These are phyloP conservation scores for Pseudochirops cupreus DNA, from an alignment of 2,797 vertebrate genomes.

Conservation along the genomic window DNA sequence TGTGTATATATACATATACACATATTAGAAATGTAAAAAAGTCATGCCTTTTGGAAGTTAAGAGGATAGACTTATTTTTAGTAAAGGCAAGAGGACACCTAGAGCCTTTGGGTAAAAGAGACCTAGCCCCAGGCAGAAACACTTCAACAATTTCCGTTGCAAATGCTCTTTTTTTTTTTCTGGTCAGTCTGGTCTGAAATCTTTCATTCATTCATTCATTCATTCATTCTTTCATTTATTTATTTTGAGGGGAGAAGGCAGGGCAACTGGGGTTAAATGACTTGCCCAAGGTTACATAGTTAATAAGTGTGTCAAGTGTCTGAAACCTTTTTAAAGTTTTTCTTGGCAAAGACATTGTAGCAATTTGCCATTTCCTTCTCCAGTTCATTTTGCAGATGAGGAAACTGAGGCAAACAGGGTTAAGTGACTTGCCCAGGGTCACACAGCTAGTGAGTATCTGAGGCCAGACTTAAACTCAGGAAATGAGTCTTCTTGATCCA, in stretches of 20 bases:
- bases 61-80: not conserved
- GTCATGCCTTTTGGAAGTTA: not conserved
- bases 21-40: not conserved
- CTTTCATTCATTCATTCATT: no score
- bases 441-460: not conserved
- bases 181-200: conserved; percentile 45
- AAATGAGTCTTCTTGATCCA: not conserved
- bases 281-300: no score
- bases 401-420: not conserved
- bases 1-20: not conserved
- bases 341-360: not conserved
- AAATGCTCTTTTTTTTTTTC: not conserved
- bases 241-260: no score
- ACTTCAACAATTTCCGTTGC: not conserved
- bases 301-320: not conserved
- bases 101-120: not conserved
- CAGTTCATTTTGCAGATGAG: not conserved
- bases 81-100: not conserved
- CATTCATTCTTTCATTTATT: no score
- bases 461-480: not conserved
- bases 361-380: not conserved
- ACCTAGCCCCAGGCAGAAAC: not conserved
- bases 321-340: not conserved
- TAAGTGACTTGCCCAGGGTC: not conserved
- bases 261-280: no score